Base-by-base conservation (phyloP, 64 coral and sea anemone species). In the Stichodactyla helianthus region DNA sequence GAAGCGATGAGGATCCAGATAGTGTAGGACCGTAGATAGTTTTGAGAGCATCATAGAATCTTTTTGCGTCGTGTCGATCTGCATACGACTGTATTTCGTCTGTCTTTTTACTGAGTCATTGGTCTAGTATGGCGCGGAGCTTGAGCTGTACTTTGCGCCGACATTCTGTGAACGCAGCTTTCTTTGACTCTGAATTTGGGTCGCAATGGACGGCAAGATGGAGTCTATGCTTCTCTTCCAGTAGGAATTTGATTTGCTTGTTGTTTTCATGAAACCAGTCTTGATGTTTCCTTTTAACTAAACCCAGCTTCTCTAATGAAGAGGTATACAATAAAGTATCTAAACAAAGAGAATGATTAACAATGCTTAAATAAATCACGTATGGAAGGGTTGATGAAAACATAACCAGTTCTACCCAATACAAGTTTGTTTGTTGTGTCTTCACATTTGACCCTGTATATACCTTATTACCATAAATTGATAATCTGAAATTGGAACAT, bases 231-330 rank as follows among this genome's bases (percentile, higher is more conserved):
- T 89, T 89, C 79, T 89, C 81, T 71, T 77, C 81, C 81, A 89
- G 81, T 76, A 84, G 82, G 25, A 25, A 62, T 14, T 84, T 89
- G 31, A 84, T 89, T 82, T 31, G 80, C 82, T 13, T 55, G 88
- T 77, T 76, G 70, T 89, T 89, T 18, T 84, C 82, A 85, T 90
- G 54, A 77, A 85, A 90, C 68, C 88, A 87, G 53, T 87, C 86
- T 28, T 89, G 88, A 10, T 67, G 50, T 71, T 89, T 84, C 64
- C 62, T 63, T 82, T 89, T 79, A 82, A 82, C 80, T 79, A 77
- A 79, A 89, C 88, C 68, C 52, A 89, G 88, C 60, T 82, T 89
- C 64, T 89, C 88, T 77, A 84, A 84, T 18, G 88, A 54, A 27
- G 82, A n/a, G n/a, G n/a, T n/a, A n/a, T n/a, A n/a, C n/a, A n/a